These are phyloP conservation scores for Gonioctena quinquepunctata DNA, from an alignment of 1,140 invertebrate species.

Conservation along the genomic window DNA sequence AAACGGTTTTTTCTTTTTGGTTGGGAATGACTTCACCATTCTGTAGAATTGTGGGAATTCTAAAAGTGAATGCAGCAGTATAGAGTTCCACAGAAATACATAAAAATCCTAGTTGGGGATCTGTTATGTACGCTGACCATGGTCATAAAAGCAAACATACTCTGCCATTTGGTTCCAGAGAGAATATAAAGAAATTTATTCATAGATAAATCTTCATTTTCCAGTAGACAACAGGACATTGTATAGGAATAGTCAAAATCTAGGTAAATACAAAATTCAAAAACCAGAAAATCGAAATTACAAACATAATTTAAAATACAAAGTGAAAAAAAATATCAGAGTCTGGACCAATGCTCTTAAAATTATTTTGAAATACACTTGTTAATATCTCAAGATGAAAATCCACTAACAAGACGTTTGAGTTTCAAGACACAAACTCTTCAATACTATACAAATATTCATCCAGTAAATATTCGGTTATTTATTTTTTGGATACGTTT, in stretches of 20 bases:
- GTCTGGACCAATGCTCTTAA: background rate
- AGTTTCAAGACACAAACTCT: background rate
- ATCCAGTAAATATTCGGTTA: background rate
- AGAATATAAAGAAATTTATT: too few relatives aligned
- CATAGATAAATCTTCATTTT: constrained; percentile 1
- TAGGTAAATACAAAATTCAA: background rate
- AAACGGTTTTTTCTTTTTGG: too few relatives aligned
- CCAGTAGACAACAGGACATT: background rate
- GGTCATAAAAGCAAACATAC: too few relatives aligned
- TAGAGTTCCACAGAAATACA: too few relatives aligned
- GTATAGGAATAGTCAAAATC: constrained; percentile 2
- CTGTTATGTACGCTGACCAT: too few relatives aligned
- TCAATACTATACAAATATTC: constrained; percentile 1
- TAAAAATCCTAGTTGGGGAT: too few relatives aligned
- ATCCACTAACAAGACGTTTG: background rate
- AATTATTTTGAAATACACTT: background rate
- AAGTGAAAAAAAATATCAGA: background rate
- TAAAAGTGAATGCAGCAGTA: too few relatives aligned
- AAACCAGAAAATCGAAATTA: background rate
- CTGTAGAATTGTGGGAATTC: too few relatives aligned
- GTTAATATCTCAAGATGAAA: background rate
- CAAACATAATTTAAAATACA: background rate
- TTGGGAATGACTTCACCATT: too few relatives aligned
- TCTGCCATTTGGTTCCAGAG: too few relatives aligned
- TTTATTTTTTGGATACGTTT: background rate